Evolutionary conservation across 2,113 vertebrate species (phyloP).

Genomic region (Philantomba maxwellii): DNA sequence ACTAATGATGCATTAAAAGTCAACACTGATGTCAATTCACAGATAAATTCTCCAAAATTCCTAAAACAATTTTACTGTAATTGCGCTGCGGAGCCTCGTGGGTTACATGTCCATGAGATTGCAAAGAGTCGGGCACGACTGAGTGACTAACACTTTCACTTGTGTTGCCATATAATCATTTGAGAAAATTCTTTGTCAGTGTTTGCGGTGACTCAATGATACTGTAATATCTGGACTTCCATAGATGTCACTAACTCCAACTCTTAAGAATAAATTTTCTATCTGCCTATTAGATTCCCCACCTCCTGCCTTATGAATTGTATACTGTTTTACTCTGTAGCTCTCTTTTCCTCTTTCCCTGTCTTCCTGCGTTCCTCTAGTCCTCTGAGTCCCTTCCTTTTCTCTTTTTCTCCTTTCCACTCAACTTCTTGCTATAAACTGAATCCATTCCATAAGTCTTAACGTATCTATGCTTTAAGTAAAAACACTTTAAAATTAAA

Average conservation of each 20-base stretch:
- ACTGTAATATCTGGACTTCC: background rate
- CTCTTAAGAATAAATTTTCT: background rate
- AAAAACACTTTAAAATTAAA: background rate
- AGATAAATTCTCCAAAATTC: background rate
- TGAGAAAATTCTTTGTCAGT: background rate
- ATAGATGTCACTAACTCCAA: background rate
- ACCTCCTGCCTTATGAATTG: background rate
- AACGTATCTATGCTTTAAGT: background rate
- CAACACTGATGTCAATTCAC: background rate
- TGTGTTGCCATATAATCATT: background rate
- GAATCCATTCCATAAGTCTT: background rate
- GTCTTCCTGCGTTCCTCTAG: background rate
- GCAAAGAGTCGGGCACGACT: background rate
- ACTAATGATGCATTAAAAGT: background rate
- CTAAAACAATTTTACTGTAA: background rate
- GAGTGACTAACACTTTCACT: background rate
- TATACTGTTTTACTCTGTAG: background rate
- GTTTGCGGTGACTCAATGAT: background rate
- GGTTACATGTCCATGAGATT: background rate
- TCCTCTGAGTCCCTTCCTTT: background rate
- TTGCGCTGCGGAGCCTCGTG: accelerated
- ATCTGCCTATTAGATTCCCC: background rate
- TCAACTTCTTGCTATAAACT: background rate
- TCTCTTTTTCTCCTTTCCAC: background rate
- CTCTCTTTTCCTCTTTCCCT: background rate